These are phyloP conservation scores for Misgurnus anguillicaudatus DNA, from an alignment of 2,113 vertebrate species.

Conservation along the genomic window DNA sequence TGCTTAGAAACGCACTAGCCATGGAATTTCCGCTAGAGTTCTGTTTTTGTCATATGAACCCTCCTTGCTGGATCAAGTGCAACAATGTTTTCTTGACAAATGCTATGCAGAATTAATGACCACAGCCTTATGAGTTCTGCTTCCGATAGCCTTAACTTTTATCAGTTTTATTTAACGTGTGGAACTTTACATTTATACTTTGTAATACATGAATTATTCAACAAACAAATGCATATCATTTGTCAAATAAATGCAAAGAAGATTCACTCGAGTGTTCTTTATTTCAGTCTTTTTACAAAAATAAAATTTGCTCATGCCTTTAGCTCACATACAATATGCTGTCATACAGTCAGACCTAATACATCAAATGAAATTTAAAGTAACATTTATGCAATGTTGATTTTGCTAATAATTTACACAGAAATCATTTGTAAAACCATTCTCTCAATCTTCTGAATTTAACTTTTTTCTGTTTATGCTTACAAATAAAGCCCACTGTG, in stretches of 20 bases:
- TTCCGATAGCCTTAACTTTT: background rate
- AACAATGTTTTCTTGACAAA: background rate
- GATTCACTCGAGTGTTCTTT: constrained; percentile 13
- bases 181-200: constrained; percentile 47
- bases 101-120: background rate
- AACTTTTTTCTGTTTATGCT: too few relatives aligned
- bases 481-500: background rate
- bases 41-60: too few relatives aligned
- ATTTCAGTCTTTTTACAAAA: constrained; percentile 47
- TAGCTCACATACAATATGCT: background rate
- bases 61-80: constrained; percentile 26
- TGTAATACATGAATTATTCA: constrained; percentile 16
- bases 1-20: background rate
- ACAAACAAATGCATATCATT: constrained; percentile 8
- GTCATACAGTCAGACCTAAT: too few relatives aligned
- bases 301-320: background rate
- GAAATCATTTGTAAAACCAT: background rate
- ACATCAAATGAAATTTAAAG: too few relatives aligned
- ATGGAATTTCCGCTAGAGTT: background rate
- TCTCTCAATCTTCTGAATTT: background rate
- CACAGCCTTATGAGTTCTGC: background rate
- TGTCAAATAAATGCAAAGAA: constrained; percentile 23
- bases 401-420: too few relatives aligned
- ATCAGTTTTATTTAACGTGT: constrained; percentile 60
- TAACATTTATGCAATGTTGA: too few relatives aligned